A percentile compares a stretch with the other conserved stretches of the same genome.
Conservation (phyloP, 1,140 invertebrate genomes). For the Euura lappo region DNA sequence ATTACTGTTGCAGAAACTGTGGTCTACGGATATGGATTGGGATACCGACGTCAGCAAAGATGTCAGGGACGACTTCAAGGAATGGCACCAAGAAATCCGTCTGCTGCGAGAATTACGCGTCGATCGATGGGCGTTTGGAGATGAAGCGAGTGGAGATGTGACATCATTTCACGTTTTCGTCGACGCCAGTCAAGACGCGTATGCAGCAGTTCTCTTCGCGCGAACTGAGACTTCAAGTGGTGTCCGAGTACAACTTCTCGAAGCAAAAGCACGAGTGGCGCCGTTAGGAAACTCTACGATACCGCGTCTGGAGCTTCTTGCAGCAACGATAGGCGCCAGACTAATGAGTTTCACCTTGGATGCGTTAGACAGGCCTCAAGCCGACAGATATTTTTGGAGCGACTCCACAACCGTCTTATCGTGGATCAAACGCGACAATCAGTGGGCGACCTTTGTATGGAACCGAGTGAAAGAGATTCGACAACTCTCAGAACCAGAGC, state of each 20-base stretch:
- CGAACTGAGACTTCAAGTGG: conserved; percentile 11
- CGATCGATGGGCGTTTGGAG: conserved; percentile 16
- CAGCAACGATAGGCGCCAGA: conserved; percentile 49
- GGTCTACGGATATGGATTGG: conserved; percentile 32
- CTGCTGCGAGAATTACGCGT: conserved; percentile 12
- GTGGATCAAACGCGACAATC: conserved; percentile 27
- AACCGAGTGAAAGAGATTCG: conserved; percentile 39
- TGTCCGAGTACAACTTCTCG: conserved; percentile 30
- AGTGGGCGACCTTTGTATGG: conserved; percentile 30
- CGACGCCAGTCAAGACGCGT: conserved; percentile 37
- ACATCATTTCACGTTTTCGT: conserved; percentile 36
- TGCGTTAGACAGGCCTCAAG: conserved; percentile 25
- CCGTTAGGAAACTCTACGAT: conserved; percentile 52
- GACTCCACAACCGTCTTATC: conserved; percentile 32
- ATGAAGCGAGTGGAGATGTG: neutral
- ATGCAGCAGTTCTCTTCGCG: conserved; percentile 37
- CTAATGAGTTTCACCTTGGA: conserved; percentile 35
- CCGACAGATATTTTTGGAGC: conserved; percentile 22
- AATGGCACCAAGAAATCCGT: conserved; percentile 16
- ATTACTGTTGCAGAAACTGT: conserved; percentile 23
- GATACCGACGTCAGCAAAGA: conserved; percentile 27
- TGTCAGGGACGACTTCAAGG: neutral
- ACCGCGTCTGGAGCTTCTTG: conserved; percentile 58
- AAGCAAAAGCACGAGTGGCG: conserved; percentile 50
- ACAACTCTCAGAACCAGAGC: conserved; percentile 23